Evolutionary conservation across 1,140 invertebrate genomes (phyloP), one percentile per base, ranked within the genome.

Genomic region (Epicauta chinensis): DNA sequence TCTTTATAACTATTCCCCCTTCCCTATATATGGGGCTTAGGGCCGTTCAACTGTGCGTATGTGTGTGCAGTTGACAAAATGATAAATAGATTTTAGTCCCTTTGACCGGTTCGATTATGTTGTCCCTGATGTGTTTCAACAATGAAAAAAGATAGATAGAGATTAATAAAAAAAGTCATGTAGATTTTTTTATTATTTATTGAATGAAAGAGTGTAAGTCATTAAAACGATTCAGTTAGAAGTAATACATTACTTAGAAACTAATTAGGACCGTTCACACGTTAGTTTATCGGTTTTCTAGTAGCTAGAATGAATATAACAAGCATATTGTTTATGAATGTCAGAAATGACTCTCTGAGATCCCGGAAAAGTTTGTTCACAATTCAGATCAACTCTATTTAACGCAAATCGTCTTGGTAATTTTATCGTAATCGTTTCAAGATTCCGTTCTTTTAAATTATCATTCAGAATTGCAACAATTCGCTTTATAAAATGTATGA

Each of bases 31-130:
- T 59, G 31, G 39, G 37, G 16, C 45, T 53, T 50, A 55, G 53
- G 50, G 55, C 52, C 44, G 53, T 40, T 53, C 52, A 42, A 40
- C 43, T 56, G 16, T 51, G 45, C n/a, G n/a, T n/a, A n/a, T n/a
- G n/a, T n/a, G n/a, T n/a, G 34, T 53, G 56, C 50, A 59, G 63
- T 62, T 63, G 59, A 62, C 58, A 54, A 55, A 58, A 63, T 64
- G 63, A 65, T 65, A 63, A 63, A 65, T 65, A 56, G 53, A 61
- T 52, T 55, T 55, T 34, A 60, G 45, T 57, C 56, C 53, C 59
- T 60, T 57, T 63, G 59, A 61, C 56, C 59, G 61, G 61, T 61
- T 61, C 34, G 45, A 61, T 54, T 56, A 54, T 60, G 58, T 60
- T 52, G 7, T 23, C 23, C 23, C 23, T 23, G 23, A 23, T 23